These are phyloP conservation scores for Rhinogobius similis DNA, from an alignment of 2,113 vertebrate genomes.

Conservation along the genomic window DNA sequence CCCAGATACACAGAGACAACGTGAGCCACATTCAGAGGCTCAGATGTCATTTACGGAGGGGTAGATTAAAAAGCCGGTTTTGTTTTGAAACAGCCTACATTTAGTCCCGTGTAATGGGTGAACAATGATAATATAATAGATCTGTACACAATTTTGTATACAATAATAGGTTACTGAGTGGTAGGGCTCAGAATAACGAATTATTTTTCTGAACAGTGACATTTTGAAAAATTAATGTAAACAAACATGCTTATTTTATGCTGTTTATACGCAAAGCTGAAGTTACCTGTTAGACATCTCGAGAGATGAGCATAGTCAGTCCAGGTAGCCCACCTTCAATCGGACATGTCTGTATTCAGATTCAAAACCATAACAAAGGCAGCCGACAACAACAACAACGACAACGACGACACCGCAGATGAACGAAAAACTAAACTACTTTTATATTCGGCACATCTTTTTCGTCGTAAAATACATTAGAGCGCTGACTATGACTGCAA, in stretches of 20 bases:
- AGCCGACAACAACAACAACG: no score
- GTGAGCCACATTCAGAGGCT: background rate
- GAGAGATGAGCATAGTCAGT: slow-evolving; percentile 6
- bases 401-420: no score
- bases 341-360: background rate
- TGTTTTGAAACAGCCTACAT: background rate
- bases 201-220: background rate
- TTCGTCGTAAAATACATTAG: background rate
- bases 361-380: background rate
- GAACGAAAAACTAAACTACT: no score
- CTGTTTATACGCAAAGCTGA: background rate
- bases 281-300: slow-evolving; percentile 55
- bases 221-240: background rate
- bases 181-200: no score
- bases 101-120: no score
- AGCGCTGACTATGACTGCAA: slow-evolving; percentile 26
- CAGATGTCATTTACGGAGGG: background rate
- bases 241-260: background rate
- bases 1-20: slow-evolving; percentile 10
- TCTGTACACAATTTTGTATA: no score
- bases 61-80: no score
- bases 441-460: background rate
- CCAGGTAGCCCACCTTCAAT: background rate
- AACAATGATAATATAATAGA: background rate
- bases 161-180: background rate